Evolutionary conservation across 2,797 vertebrate genomes (phyloP).

Genomic region (Enteromius trimaculatus): DNA sequence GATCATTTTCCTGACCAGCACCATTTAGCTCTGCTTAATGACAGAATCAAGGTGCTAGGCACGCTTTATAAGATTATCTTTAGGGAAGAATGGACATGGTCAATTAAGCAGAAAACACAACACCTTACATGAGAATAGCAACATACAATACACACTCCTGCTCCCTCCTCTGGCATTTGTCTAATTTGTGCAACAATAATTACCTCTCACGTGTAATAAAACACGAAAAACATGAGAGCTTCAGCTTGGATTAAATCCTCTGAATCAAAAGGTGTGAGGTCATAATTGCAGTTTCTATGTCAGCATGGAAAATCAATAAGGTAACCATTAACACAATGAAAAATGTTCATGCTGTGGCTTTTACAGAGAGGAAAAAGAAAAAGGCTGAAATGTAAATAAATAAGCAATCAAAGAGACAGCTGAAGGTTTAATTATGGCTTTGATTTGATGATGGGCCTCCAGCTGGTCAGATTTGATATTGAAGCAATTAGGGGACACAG

Average conservation of each 20-base stretch:
- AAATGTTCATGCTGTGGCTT: slow-evolving; percentile 56
- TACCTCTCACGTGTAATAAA: slow-evolving; percentile 75
- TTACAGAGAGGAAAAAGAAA: slow-evolving; percentile 34
- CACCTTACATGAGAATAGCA: background rate
- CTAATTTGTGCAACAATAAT: slow-evolving; percentile 81
- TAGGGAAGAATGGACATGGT: slow-evolving; percentile 73
- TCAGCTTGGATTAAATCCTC: slow-evolving; percentile 73
- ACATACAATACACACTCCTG: slow-evolving; percentile 51
- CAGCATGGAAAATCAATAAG: slow-evolving; percentile 66
- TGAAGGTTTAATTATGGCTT: slow-evolving; percentile 59
- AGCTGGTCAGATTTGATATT: slow-evolving; percentile 54
- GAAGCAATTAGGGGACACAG: slow-evolving; percentile 46
- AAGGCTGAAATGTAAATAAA: slow-evolving; percentile 58
- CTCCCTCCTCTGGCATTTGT: slow-evolving; percentile 70
- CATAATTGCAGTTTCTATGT: slow-evolving; percentile 71
- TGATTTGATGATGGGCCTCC: slow-evolving; percentile 57
- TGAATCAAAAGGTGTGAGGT: slow-evolving; percentile 67
- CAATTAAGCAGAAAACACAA: slow-evolving; percentile 49
- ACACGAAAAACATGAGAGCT: slow-evolving; percentile 70
- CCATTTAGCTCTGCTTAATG: slow-evolving; percentile 10
- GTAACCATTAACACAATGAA: slow-evolving; percentile 60
- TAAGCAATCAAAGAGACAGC: slow-evolving; percentile 55
- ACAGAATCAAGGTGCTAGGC: slow-evolving; percentile 1
- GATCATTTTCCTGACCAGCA: background rate
- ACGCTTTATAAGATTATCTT: slow-evolving; percentile 66